A percentile compares a stretch with the other conserved stretches of the same genome.
Evolutionary conservation across 1,140 invertebrate genomes (phyloP).

Genomic region (Tachypleus tridentatus): DNA sequence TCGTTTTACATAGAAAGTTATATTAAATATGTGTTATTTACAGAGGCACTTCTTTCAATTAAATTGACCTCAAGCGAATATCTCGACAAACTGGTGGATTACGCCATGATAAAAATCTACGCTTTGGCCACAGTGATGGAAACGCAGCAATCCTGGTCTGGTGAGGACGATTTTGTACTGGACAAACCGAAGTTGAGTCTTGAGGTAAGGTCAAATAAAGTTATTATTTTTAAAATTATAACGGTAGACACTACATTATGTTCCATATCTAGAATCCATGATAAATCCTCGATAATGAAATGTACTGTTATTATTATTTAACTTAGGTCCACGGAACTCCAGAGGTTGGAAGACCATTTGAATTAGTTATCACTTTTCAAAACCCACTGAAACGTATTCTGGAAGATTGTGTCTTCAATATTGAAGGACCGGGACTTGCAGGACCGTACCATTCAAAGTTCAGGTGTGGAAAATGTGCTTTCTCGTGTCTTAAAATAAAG

Average conservation of each 20-base stretch:
- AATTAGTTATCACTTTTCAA: constrained; percentile 51
- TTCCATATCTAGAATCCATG: too few relatives aligned
- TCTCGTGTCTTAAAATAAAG: too few relatives aligned
- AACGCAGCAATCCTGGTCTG: constrained; percentile 75
- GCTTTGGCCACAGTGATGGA: constrained; percentile 66
- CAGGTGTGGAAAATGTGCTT: constrained; percentile 1
- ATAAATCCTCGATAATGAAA: neutral
- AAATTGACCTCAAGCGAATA: constrained; percentile 69
- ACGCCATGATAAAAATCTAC: constrained; percentile 74
- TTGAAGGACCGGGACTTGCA: constrained; percentile 64
- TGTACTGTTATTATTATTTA: neutral
- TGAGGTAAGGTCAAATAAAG: constrained; percentile 21
- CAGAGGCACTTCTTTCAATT: constrained; percentile 51
- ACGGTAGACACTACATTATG: too few relatives aligned
- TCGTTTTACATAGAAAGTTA: too few relatives aligned
- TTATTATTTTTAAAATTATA: too few relatives aligned
- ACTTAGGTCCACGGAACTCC: constrained; percentile 5
- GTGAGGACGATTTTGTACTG: constrained; percentile 77
- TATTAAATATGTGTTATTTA: neutral
- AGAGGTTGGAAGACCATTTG: constrained; percentile 45
- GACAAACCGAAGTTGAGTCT: constrained; percentile 57
- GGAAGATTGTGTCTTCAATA: constrained; percentile 56
- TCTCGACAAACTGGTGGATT: constrained; percentile 55
- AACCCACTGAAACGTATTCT: constrained; percentile 67
- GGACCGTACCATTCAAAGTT: constrained; percentile 42